Conservation (phyloP, 2,888 invertebrate genomes). For the Rotaria socialis region DNA sequence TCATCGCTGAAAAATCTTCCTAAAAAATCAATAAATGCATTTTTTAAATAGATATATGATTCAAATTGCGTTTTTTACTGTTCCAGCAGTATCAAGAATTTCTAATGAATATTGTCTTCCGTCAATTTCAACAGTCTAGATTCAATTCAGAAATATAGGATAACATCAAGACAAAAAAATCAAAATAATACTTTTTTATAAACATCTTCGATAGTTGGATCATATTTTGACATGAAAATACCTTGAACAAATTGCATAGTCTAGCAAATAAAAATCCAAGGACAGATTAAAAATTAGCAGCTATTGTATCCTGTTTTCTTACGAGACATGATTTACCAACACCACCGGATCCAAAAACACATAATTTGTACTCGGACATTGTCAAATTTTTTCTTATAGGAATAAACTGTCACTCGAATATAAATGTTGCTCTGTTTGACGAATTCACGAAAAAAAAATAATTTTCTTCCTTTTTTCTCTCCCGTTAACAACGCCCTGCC, state of each 20-base stretch:
- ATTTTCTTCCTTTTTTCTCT: background rate
- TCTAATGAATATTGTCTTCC: conserved; percentile 42
- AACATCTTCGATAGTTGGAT: conserved; percentile 99
- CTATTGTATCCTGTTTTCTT: background rate
- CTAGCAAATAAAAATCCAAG: conserved; percentile 49
- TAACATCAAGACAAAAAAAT: background rate
- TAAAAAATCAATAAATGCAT: conserved; percentile 49
- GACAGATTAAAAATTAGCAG: background rate
- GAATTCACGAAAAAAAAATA: background rate
- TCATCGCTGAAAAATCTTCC: conserved; percentile 99
- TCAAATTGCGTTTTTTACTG: conserved; percentile 65
- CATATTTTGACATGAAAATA: conserved; percentile 98
- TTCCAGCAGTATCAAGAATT: conserved; percentile 88
- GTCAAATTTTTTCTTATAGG: too few relatives aligned
- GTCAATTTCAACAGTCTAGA: conserved; percentile 64
- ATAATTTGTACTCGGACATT: background rate
- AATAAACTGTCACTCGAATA: too few relatives aligned
- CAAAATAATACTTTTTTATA: conserved; percentile 73
- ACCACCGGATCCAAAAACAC: conserved; percentile 24
- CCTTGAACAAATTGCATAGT: conserved; percentile 97
- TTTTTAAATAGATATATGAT: background rate
- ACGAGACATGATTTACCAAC: conserved; percentile 16
- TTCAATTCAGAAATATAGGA: conserved; percentile 39
- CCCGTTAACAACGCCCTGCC: background rate
- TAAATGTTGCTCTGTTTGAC: too few relatives aligned